Evolutionary conservation across 2,888 invertebrate species (phyloP).

Genomic region (Plebejus anna): DNA sequence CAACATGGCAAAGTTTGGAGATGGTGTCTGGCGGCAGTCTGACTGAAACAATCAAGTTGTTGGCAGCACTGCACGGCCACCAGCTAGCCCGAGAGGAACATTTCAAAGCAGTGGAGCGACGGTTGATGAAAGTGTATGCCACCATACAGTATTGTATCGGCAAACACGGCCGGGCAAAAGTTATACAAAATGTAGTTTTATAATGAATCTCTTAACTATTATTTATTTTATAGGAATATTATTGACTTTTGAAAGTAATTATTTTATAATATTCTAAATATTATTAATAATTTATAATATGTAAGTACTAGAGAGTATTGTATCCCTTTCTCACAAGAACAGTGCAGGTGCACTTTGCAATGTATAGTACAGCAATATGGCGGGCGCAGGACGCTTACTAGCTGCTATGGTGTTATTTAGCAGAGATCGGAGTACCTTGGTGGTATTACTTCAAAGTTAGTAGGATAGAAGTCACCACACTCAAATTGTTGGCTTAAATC

Average conservation of each 20-base stretch:
- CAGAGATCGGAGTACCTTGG: not conserved
- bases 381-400: not conserved
- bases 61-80: constrained; percentile 77
- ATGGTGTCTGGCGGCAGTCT: constrained; percentile 86
- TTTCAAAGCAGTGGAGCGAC: constrained; percentile 86
- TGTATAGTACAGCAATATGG: not conserved
- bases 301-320: not conserved
- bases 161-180: constrained; percentile 75
- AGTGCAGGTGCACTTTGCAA: not conserved
- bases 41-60: constrained; percentile 70
- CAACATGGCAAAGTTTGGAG: constrained; percentile 86
- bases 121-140: constrained; percentile 86
- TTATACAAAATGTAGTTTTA: constrained; percentile 50
- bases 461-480: not conserved
- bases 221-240: constrained; percentile 18
- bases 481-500: too few species aligned
- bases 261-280: not conserved
- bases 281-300: not conserved
- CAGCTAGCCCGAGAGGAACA: constrained; percentile 86
- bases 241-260: not conserved
- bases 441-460: not conserved
- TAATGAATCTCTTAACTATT: not conserved
- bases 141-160: constrained; percentile 87
- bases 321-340: not conserved
- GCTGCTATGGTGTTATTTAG: not conserved